Evolutionary conservation across 2,113 vertebrate species (phyloP), one percentile per base, ranked within the genome.

Genomic region (Zosterops pallidus): DNA sequence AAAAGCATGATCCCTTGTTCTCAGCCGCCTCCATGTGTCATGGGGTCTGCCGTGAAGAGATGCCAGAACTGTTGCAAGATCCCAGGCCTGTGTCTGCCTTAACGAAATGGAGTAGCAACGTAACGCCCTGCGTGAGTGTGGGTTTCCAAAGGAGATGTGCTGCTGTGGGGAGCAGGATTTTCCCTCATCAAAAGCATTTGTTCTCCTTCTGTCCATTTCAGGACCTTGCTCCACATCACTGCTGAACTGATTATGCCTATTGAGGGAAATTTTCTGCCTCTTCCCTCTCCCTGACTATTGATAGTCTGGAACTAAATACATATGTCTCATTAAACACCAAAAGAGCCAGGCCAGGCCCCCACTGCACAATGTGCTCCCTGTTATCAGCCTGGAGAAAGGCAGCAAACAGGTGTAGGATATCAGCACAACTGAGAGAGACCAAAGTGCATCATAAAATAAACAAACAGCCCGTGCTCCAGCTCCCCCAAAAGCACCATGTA

Each of bases 381-480:
- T 97, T 96, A 96, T 84, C 92, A 93, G 76, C 68, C 83, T 3
- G 1, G 62, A 92, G 94, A 86, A 93, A 71, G 88, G 86, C 65
- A 96, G 80, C 31, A 87, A 95, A 80, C 95, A 96, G 94, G 93
- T 97, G 94, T 81, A 69, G 95, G 83, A 81, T 97, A 96, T 95
- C 90, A 94, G 92, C 9, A 69, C 96, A 95, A 94, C 92, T 89
- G 88, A 94, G 95, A 90, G 93, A 92, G 95, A 94, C 95, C 95
- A 92, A 97, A 96, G 95, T 95, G 95, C 94, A 89, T 96, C 88
- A 92, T 92, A 94, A 96, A 96, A 93, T 86, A 93, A 96, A 94
- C 90, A 94, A 93, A 83, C 90, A 75, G 80, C 31, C 87, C 23
- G 35, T 72, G 80, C 86, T 89, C 39, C 90, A 56, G 85, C 83